Percentiles rank a stretch among this genome's conserved stretches.
phyloP scores from a whole-genome alignment of 2,888 invertebrate species.

The Sarcophaga carnaria region DNA sequence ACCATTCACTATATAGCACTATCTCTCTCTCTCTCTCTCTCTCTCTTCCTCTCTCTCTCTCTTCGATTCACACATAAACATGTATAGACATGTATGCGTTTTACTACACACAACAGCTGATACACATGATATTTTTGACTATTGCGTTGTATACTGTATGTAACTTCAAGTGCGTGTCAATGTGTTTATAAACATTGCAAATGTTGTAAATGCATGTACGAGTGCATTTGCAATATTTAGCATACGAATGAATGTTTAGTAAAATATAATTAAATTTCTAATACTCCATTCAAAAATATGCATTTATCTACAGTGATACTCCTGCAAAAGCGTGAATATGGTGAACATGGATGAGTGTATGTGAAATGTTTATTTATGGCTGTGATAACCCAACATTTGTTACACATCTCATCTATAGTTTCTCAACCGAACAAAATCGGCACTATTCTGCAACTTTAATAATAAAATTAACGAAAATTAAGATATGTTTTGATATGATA shows the following conservation, averaged over 20 bases:
- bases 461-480: not conserved
- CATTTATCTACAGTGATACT: constrained; percentile 54
- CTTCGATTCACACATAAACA: not conserved
- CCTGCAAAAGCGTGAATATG: not conserved
- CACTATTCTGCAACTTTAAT: constrained; percentile 10
- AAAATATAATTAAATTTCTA: constrained; percentile 68
- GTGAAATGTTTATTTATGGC: constrained; percentile 51
- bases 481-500: not conserved
- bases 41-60: not conserved
- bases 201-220: not conserved
- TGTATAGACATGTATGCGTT: not conserved
- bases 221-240: constrained; percentile 43
- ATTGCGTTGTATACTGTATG: not conserved
- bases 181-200: constrained; percentile 1
- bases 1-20: constrained; percentile 43
- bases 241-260: constrained; percentile 64
- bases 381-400: constrained; percentile 52
- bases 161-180: not conserved
- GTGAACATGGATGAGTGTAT: constrained; percentile 5
- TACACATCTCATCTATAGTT: constrained; percentile 43
- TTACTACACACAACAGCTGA: not conserved
- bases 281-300: constrained; percentile 62
- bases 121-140: not conserved
- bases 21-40: not conserved
- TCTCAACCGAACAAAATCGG: not conserved